These are phyloP conservation scores for Aphelinus certus DNA, from an alignment of 1,140 invertebrate species.

Conservation along the genomic window DNA sequence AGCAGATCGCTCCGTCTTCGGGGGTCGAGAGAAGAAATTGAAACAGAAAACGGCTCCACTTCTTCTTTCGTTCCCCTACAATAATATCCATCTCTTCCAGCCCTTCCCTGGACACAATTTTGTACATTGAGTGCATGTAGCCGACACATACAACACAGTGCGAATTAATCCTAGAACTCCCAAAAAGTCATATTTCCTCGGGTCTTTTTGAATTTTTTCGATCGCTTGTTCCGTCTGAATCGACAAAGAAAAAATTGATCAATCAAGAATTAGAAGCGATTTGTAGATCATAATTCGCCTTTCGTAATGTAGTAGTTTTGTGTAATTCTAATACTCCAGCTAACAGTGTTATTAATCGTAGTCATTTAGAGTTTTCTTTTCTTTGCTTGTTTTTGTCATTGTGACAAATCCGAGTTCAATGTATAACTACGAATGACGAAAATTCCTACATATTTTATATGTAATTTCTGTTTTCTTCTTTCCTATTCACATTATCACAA, in stretches of 20 bases:
- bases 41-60: slow-evolving; percentile 16
- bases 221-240: slow-evolving; percentile 11
- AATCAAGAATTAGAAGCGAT: slow-evolving; percentile 14
- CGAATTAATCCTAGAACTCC: slow-evolving; percentile 17
- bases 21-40: slow-evolving; percentile 30
- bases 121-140: slow-evolving; percentile 36
- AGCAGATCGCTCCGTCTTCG: slow-evolving; percentile 25
- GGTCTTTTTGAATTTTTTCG: slow-evolving; percentile 21
- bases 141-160: slow-evolving; percentile 15
- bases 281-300: neutral
- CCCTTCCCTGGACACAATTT: slow-evolving; percentile 22
- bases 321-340: slow-evolving; percentile 37
- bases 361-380: slow-evolving; percentile 24
- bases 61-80: slow-evolving; percentile 36
- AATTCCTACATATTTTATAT: slow-evolving; percentile 20
- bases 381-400: slow-evolving; percentile 13
- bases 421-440: slow-evolving; percentile 26
- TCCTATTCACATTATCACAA: slow-evolving; percentile 13
- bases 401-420: slow-evolving; percentile 20
- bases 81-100: slow-evolving; percentile 34
- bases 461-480: slow-evolving; percentile 9
- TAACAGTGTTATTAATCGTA: slow-evolving; percentile 36
- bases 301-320: slow-evolving; percentile 11
- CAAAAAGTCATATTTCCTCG: slow-evolving; percentile 12
- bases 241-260: neutral